These are phyloP conservation scores for Myiothlypis coronata DNA, from an alignment of 2,797 vertebrate species.

Conservation along the genomic window DNA sequence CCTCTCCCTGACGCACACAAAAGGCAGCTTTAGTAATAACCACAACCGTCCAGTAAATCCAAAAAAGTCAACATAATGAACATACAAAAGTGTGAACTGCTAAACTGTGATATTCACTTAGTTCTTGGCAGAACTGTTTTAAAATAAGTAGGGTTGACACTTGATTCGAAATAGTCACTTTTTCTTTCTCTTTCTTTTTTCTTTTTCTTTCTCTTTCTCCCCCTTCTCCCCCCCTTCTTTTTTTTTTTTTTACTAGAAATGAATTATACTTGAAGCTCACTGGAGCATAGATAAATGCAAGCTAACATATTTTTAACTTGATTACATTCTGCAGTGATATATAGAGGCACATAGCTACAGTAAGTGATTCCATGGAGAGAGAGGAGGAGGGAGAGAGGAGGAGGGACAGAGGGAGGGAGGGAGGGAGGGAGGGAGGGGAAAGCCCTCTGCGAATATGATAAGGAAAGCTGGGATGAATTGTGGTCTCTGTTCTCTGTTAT, in stretches of 20 bases:
- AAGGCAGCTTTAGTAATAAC: conserved; percentile 7
- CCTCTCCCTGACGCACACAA: background rate
- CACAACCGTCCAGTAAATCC: background rate
- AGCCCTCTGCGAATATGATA: conserved; percentile 58
- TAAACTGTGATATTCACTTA: conserved; percentile 9
- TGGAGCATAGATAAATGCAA: background rate
- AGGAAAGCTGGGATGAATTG: conserved; percentile 82
- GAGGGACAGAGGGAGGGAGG: background rate
- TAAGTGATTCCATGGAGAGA: conserved; percentile 45
- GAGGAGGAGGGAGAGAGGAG: background rate
- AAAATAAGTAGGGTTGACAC: conserved; percentile 8
- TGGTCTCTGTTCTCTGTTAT: conserved; percentile 85
- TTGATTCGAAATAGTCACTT: background rate
- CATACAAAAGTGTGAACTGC: background rate
- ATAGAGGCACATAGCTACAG: conserved; percentile 43
- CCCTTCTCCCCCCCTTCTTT: background rate
- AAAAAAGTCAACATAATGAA: background rate
- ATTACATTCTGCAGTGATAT: conserved; percentile 53
- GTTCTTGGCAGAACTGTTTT: background rate
- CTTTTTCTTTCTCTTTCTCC: background rate
- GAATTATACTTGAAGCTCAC: conserved; percentile 8
- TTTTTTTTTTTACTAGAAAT: background rate
- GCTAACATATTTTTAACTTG: conserved; percentile 57
- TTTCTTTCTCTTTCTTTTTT: background rate
- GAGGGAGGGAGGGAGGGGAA: background rate